phyloP scores from a whole-genome alignment of 2,888 invertebrate species.

The Physocephala rufipes region DNA sequence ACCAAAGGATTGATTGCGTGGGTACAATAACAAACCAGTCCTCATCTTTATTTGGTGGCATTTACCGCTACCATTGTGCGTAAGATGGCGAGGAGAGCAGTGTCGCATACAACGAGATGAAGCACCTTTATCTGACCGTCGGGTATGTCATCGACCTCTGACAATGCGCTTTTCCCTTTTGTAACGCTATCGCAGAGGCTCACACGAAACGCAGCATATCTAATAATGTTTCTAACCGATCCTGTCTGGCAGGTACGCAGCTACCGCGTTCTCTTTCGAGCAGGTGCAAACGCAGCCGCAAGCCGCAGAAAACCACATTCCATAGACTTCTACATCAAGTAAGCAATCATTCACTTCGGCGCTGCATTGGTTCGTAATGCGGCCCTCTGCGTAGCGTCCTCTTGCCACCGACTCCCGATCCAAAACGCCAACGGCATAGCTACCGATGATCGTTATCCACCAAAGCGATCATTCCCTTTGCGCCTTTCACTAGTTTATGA shows the following conservation, averaged over 20 bases:
- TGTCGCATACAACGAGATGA: background rate
- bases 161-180: background rate
- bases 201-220: background rate
- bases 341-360: constrained; percentile 18
- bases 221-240: constrained; percentile 14
- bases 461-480: background rate
- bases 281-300: constrained; percentile 33
- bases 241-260: background rate
- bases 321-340: background rate
- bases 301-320: constrained; percentile 9
- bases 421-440: too few relatives aligned
- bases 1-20: too few relatives aligned
- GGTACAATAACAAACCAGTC: too few relatives aligned
- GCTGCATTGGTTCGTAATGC: background rate
- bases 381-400: too few relatives aligned
- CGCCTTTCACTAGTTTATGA: background rate
- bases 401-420: too few relatives aligned
- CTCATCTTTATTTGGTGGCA: too few relatives aligned
- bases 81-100: too few relatives aligned
- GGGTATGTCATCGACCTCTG: constrained; percentile 1
- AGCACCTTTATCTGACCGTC: background rate
- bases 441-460: too few relatives aligned
- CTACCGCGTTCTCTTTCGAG: constrained; percentile 5
- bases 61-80: too few relatives aligned
- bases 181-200: background rate